Evolutionary conservation across 2,797 vertebrate species (phyloP), one percentile per base, ranked within the genome.

Genomic region (Malurus splendens): DNA sequence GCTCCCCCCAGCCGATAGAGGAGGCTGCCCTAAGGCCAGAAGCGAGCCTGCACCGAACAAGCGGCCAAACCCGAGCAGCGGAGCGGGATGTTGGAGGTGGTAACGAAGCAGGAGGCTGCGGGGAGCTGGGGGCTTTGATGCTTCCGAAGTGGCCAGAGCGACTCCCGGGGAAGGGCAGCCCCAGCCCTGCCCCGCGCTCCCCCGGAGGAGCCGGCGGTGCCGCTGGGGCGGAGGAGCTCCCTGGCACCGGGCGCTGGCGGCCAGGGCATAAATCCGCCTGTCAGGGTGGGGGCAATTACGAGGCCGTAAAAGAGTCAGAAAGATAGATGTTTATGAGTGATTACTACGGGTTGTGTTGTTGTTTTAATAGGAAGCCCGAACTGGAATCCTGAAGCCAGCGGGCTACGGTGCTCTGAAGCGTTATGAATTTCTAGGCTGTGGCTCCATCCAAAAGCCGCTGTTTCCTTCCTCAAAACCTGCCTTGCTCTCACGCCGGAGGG

Each of bases 241-340:
- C 30, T 7, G 70, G 32, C 32, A 39, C n/a, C 23, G 36, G 47
- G 12, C 10, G 33, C 66, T 19, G 62, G 52, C 71, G 27, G 59
- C 75, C 39, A 3, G 51, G 61, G n/a, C 81, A 70, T 93, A 85
- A 93, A 92, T 87, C 61, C 14, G 16, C 28, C 65, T 36, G 82
- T 61, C 82, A n/a, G 48, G 56, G 59, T n/a, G 25, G 64, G 42
- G 64, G 67, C 78, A 89, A 86, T 86, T 88, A 93, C n/a, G 47
- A 83, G 67, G 83, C 65, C 15, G 47, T 93, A 88, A 91, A 92
- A 76, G 85, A 92, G 90, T 90, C 86, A 88, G 42, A 9, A 55
- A 86, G 86, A 90, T 86, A 72, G 75, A 88, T 86, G 83, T 33
- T 82, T n/a, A 3, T n/a, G 57, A 76, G 78, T 5, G 19, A 50